Evolutionary conservation across 1,140 invertebrate genomes (phyloP), one percentile per base, ranked within the genome.

Genomic region (Leptinotarsa texana): DNA sequence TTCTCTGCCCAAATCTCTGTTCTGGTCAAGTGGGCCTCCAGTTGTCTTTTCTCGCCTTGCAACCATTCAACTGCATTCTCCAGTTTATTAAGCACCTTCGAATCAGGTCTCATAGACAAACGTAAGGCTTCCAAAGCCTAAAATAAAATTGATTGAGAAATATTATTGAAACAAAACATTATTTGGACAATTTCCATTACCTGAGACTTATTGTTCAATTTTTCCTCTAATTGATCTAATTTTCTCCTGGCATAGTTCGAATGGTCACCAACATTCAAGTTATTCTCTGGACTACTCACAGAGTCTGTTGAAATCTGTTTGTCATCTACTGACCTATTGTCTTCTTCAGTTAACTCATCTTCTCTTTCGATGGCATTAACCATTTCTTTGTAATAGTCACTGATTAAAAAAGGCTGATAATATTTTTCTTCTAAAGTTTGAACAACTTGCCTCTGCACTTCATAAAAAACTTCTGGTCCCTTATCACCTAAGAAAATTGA

Each of bases 1-100:
- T 96, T 93, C 78, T 96, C 93, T 3, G 92, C 93, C 95, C 95
- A 97, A 66, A 92, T 90, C 86, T 96, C 93, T 0, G 95, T 96
- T 51, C 95, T 89, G n/a, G 91, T 89, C 47, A 96, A 88, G 86
- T 96, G 95, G 1, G 92, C 92, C 83, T 96, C 94, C 15, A 96
- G 83, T 75, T 93, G 89, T 72, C 92, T 85, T 82, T 92, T 92
- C 80, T 96, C 94, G 3, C 90, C 90, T 70, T 93, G 91, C 51
- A 97, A 85, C 83, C 91, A 91, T 79, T 94, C 93, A 72, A 96
- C 92, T 84, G 96, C 95, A 81, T 92, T 92, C 65, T 94, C 93
- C 48, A 97, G 85, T 83, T 93, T 90, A 72, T 89, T 87, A 47
- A 95, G 83, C 13, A 95, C 92, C 75, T 92, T 90, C 0, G 91